phyloP scores from a whole-genome alignment of 2,888 invertebrate species.

The Trichopria drosophilae region DNA sequence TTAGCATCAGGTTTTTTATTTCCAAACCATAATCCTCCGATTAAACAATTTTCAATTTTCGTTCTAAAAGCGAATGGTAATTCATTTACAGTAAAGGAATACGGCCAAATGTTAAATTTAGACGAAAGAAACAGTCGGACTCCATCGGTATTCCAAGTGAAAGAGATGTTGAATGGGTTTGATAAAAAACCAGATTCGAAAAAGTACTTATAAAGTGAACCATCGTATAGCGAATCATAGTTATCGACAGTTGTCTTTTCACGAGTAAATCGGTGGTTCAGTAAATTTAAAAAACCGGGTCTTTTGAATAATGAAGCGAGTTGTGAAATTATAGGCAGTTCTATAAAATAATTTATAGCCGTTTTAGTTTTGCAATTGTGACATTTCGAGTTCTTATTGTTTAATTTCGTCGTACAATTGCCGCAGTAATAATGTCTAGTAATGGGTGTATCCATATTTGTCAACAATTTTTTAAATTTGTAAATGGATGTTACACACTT shows the following conservation, averaged over 20 bases:
- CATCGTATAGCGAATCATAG: conserved; percentile 32
- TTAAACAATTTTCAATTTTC: conserved; percentile 24
- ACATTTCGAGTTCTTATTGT: no score
- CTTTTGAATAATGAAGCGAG: no score
- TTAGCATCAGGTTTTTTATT: conserved; percentile 17
- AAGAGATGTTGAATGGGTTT: conserved; percentile 26
- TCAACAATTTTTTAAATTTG: no score
- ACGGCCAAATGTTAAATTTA: conserved; percentile 27
- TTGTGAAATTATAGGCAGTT: no score
- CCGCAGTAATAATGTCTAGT: no score
- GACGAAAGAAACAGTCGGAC: conserved; percentile 28
- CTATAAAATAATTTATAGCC: no score
- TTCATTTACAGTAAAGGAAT: conserved; percentile 28
- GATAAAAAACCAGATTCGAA: conserved; percentile 1
- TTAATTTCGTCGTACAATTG: no score
- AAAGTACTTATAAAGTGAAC: conserved; percentile 27
- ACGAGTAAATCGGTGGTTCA: no score
- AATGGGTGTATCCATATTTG: no score
- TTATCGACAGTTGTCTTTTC: conserved; percentile 15
- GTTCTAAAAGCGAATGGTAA: conserved; percentile 6
- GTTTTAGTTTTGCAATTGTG: no score
- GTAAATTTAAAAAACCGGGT: no score
- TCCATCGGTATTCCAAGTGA: conserved; percentile 33
- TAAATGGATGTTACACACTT: no score
- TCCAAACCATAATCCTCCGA: conserved; percentile 31